Evolutionary conservation across 2,888 invertebrate genomes (phyloP), one percentile per base, ranked within the genome.

Genomic region (Hololepta plana): DNA sequence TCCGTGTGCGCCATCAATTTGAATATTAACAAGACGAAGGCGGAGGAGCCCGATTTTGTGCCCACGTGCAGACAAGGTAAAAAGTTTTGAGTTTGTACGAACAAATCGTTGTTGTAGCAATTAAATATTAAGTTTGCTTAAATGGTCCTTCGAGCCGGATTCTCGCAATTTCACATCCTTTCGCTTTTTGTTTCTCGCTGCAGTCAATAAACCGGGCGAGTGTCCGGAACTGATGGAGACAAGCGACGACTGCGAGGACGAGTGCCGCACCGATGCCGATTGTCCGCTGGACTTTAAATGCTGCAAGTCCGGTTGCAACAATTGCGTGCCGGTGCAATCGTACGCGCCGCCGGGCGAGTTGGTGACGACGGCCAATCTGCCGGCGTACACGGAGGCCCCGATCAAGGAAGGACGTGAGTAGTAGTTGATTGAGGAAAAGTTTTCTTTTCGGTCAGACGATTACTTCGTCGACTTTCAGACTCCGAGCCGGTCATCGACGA

Each of bases 181-280:
- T 12, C 13, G 9, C 9, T 11, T 24, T 17, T 17, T 17, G 8
- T 7, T 17, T 17, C 6, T 17, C n/a, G 6, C 6, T 17, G 6
- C 13, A 77, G 77, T 60, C 12, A 64, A 61, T 41, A 87, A 81
- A 48, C 56, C 62, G n/a, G 77, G 79, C 3, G 52, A 52, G 13
- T 80, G 79, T 43, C 79, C 79, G 3, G 45, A 41, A 22, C 43
- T 64, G 11, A 51, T 49, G 24, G 50, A 53, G 6, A 22, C 15
- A 3, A 45, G 50, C n/a, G 50, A 52, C 23, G 87, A 88, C 47
- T 66, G 63, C 5, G 26, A 26, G 7, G 59, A 60, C 15, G 74
- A 80, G 48, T 90, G 90, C 44, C 55, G 60, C 32, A 69, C 69
- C 27, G 90, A 90, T 49, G 77, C 80, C 0, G 81, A 85, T 45